phyloP scores from a whole-genome alignment of 2,797 vertebrate species.

The Thunnus albacares region DNA sequence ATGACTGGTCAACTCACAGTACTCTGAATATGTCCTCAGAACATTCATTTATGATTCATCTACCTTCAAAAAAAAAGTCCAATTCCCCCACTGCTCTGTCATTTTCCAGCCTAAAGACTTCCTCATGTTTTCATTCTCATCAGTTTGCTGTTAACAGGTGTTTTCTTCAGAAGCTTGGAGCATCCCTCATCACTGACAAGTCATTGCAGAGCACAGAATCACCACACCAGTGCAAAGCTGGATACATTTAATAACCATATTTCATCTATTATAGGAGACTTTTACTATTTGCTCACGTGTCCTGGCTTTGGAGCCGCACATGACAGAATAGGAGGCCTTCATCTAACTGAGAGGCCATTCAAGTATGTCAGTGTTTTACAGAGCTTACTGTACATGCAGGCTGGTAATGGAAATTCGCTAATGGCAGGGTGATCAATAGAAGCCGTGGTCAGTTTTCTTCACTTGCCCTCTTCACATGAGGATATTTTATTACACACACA shows the following conservation, averaged over 20 bases:
- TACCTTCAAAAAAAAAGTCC: not conserved
- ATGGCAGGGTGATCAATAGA: slow-evolving; percentile 81
- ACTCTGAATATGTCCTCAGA: slow-evolving; percentile 18
- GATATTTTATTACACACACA: slow-evolving; percentile 52
- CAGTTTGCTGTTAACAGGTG: slow-evolving; percentile 70
- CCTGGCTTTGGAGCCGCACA: slow-evolving; percentile 45
- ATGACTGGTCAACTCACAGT: slow-evolving; percentile 1
- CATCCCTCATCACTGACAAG: slow-evolving; percentile 15
- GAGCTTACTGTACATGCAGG: slow-evolving; percentile 54
- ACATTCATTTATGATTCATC: slow-evolving; percentile 38
- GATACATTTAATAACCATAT: slow-evolving; percentile 30
- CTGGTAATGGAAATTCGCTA: slow-evolving; percentile 80
- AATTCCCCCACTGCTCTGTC: not conserved
- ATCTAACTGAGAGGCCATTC: slow-evolving; percentile 73
- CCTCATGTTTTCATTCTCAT: slow-evolving; percentile 23
- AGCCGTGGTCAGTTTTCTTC: slow-evolving; percentile 67
- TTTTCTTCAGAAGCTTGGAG: slow-evolving; percentile 19
- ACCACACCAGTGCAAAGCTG: slow-evolving; percentile 38
- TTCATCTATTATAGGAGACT: slow-evolving; percentile 38
- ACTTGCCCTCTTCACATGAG: slow-evolving; percentile 46
- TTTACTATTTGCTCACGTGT: slow-evolving; percentile 60
- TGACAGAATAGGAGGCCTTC: slow-evolving; percentile 64
- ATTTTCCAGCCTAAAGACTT: slow-evolving; percentile 7
- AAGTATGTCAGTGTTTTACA: slow-evolving; percentile 71
- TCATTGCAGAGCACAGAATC: slow-evolving; percentile 23